Percentiles rank a stretch among this genome's conserved stretches.
phyloP scores from a whole-genome alignment of 2,888 invertebrate genomes.

The Diachrysia chrysitis region DNA sequence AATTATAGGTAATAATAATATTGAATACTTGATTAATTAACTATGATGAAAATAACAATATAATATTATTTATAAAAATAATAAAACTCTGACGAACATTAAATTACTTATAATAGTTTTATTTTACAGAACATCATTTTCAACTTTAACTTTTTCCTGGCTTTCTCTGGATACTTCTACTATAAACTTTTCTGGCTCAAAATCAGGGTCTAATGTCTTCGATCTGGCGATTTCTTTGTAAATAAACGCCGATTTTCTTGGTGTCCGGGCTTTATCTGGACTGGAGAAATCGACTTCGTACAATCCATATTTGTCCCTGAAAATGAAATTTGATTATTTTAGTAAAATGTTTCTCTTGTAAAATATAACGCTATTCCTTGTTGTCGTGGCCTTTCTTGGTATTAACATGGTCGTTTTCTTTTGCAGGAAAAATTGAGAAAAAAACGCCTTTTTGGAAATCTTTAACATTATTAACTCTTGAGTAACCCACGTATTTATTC shows the following conservation, averaged over 20 bases:
- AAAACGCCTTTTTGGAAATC: not conserved
- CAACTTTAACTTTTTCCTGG: slow-evolving; percentile 24
- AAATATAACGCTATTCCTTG: no score
- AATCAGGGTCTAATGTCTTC: slow-evolving; percentile 70
- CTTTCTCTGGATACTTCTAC: slow-evolving; percentile 46
- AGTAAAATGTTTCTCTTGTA: no score
- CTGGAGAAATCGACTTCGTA: slow-evolving; percentile 91
- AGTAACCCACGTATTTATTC: no score
- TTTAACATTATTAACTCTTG: not conserved
- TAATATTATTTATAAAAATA: no score
- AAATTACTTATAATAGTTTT: not conserved
- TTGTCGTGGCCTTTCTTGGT: no score
- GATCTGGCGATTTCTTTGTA: slow-evolving; percentile 82
- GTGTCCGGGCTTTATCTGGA: slow-evolving; percentile 88
- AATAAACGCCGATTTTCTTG: slow-evolving; percentile 90
- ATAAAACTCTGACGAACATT: no score
- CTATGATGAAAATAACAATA: no score
- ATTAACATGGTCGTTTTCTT: no score
- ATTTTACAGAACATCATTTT: not conserved
- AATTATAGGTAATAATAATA: no score
- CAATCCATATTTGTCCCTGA: slow-evolving; percentile 91
- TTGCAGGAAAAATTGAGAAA: not conserved
- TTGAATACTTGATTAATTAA: no score
- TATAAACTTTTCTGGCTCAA: slow-evolving; percentile 70
- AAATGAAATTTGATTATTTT: slow-evolving; percentile 59